Percentiles rank a stretch among this genome's conserved stretches.
phyloP scores from a whole-genome alignment of 1,140 invertebrate genomes.

The Sinonovacula constricta region DNA sequence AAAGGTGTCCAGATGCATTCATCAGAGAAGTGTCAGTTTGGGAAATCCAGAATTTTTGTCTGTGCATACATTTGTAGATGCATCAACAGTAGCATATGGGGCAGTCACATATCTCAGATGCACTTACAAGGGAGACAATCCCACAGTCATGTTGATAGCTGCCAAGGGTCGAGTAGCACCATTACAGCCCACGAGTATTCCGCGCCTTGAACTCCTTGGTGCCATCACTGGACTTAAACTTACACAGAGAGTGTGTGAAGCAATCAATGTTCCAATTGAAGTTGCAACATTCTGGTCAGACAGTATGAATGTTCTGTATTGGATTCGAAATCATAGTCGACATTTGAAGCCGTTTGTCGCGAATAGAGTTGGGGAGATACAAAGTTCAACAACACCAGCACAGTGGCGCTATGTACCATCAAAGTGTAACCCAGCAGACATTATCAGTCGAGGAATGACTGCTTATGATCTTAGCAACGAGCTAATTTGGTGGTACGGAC shows the following conservation, averaged over 20 bases:
- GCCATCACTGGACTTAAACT: conserved; percentile 1
- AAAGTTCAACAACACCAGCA: neutral
- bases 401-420: conserved; percentile 15
- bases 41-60: neutral
- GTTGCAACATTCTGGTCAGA: conserved; percentile 7
- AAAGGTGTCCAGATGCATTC: neutral
- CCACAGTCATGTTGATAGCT: neutral
- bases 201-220: conserved; percentile 3
- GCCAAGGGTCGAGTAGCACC: conserved; percentile 11
- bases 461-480: neutral
- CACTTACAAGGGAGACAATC: neutral
- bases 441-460: conserved; percentile 5
- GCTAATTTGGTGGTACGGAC: conserved; percentile 29
- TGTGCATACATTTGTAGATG: conserved; percentile 4
- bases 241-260: neutral
- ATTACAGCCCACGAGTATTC: neutral
- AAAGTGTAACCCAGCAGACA: conserved; percentile 30
- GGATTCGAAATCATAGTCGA: conserved; percentile 8
- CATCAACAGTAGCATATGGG: neutral
- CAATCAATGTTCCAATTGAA: neutral
- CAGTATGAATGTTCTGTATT: conserved; percentile 15
- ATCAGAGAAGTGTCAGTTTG: too few relatives aligned
- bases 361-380: conserved; percentile 13
- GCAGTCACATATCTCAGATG: neutral
- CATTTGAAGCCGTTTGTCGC: conserved; percentile 14